These are phyloP conservation scores for Mastigias papua DNA, from an alignment of 30 jellyfish, hydroid and myxozoan genomes.

Conservation along the genomic window DNA sequence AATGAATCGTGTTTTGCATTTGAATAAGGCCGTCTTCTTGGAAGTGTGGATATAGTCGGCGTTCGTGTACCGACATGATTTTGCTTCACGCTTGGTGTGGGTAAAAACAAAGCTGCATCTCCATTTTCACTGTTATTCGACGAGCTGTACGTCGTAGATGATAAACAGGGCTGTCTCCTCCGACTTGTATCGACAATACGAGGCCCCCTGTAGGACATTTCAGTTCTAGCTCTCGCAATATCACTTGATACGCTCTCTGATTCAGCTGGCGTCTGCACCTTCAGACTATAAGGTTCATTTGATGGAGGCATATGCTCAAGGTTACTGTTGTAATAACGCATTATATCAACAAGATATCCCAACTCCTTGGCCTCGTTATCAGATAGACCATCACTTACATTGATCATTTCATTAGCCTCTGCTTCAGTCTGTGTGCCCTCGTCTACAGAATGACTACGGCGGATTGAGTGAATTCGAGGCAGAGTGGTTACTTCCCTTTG, in stretches of 20 bases:
- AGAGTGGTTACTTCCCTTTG: slow-evolving; percentile 38
- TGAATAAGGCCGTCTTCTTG: slow-evolving; percentile 46
- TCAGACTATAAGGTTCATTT: slow-evolving; percentile 26
- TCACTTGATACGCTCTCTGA: slow-evolving; percentile 1
- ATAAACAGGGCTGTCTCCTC: slow-evolving; percentile 62
- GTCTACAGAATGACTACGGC: slow-evolving; percentile 65
- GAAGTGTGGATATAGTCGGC: slow-evolving; percentile 46
- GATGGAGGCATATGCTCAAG: slow-evolving; percentile 49
- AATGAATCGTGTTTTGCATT: slow-evolving; percentile 34
- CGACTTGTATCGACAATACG: slow-evolving; percentile 76
- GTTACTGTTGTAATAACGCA: slow-evolving; percentile 80
- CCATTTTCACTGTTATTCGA: slow-evolving; percentile 73
- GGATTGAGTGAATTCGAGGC: slow-evolving; percentile 34
- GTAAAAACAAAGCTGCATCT: slow-evolving; percentile 27
- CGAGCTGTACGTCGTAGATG: slow-evolving; percentile 74
- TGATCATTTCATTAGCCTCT: slow-evolving; percentile 29
- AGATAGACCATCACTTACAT: slow-evolving; percentile 58
- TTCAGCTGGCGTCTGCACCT: slow-evolving; percentile 8
- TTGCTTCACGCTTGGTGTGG: slow-evolving; percentile 12
- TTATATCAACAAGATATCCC: slow-evolving; percentile 77
- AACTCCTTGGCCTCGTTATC: slow-evolving; percentile 83
- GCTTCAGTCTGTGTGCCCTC: slow-evolving; percentile 85
- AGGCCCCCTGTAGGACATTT: slow-evolving; percentile 45
- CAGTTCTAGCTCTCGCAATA: slow-evolving; percentile 25
- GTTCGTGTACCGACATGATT: slow-evolving; percentile 26